Base-by-base conservation (phyloP, 2,888 invertebrate genomes). In the Drosophila parthenogenetica region DNA sequence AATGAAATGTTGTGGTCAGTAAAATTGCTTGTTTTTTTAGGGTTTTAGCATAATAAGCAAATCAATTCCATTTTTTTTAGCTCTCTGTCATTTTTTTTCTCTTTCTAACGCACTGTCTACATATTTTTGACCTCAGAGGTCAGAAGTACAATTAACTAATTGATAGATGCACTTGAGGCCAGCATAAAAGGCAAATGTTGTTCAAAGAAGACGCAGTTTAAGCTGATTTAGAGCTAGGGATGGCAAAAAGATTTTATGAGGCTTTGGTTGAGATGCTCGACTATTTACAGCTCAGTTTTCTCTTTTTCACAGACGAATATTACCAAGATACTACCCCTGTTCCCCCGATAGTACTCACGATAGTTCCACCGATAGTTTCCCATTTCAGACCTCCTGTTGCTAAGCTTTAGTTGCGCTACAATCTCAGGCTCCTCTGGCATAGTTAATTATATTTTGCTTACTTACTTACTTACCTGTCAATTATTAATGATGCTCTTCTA, bases 111-210 rank as follows among this genome's bases (percentile, higher is more conserved):
- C 50, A 5, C 8, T 49, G 10, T 49, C 3, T 7, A 4, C 0
- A 1, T 16, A 3, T n/a, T 8, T 5, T 13, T 14, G 40, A 25
- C 46, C 25, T 45, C 22, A 22, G 7, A 10, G 49, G 19, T 55
- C 25, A 69, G 60, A 63, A 78, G 64, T 75, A 71, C 73, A 80
- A 83, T 82, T 78, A 76, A 64, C 68, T 86, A 80, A 84, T 82
- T 87, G 87, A 81, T 81, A 70, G 69, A 48, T 66, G 29, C 39
- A 58, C 57, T 65, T 74, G 19, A 69, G 42, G 40, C 3, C 16
- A 45, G 5, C 0, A 11, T 53, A 22, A 53, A 35, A 42, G 40
- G 42, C 39, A 49, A 64, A 53, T 5, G 51, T 13, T 60, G 11
- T 13, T 29, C 37, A 7, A 8, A 39, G 11, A n/a, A 35, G 29